Evolutionary conservation across 1,140 invertebrate genomes (phyloP).

Genomic region (Heliconius congener): DNA sequence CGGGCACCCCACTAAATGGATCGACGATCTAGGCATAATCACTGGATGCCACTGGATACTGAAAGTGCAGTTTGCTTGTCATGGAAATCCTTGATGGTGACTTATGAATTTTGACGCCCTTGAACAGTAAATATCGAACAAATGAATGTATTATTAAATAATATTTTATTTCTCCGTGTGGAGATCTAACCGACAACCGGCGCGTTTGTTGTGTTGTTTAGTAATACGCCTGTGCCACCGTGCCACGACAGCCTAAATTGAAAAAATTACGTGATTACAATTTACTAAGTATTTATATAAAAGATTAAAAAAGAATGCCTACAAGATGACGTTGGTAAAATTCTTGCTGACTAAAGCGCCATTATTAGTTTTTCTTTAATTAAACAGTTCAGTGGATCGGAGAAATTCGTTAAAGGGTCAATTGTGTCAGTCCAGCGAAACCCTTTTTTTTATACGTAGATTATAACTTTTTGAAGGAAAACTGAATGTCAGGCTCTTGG

Average conservation of each 20-base stretch:
- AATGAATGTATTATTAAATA: too few relatives aligned
- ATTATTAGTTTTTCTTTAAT: slow-evolving; percentile 27
- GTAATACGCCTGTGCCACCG: too few relatives aligned
- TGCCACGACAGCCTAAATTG: neutral
- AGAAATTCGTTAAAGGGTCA: slow-evolving; percentile 29
- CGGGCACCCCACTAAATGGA: too few relatives aligned
- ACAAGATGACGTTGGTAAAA: slow-evolving; percentile 25
- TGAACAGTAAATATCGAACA: too few relatives aligned
- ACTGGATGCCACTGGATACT: too few relatives aligned
- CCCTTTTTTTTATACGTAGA: slow-evolving; percentile 13
- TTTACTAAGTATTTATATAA: neutral
- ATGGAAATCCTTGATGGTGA: too few relatives aligned
- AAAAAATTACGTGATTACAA: neutral
- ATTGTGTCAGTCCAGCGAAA: slow-evolving; percentile 12
- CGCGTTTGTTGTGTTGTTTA: too few relatives aligned
- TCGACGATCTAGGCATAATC: too few relatives aligned
- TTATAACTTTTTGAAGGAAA: slow-evolving; percentile 6
- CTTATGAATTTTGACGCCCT: too few relatives aligned
- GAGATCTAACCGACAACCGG: too few relatives aligned
- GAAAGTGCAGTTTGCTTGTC: too few relatives aligned
- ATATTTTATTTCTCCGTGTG: too few relatives aligned
- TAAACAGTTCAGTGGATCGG: slow-evolving; percentile 32
- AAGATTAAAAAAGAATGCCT: slow-evolving; percentile 22
- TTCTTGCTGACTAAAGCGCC: slow-evolving; percentile 26
- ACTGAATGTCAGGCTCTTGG: neutral